Conservation (phyloP, 1,140 invertebrate species). For the Aphaenogaster ashmeadi region DNA sequence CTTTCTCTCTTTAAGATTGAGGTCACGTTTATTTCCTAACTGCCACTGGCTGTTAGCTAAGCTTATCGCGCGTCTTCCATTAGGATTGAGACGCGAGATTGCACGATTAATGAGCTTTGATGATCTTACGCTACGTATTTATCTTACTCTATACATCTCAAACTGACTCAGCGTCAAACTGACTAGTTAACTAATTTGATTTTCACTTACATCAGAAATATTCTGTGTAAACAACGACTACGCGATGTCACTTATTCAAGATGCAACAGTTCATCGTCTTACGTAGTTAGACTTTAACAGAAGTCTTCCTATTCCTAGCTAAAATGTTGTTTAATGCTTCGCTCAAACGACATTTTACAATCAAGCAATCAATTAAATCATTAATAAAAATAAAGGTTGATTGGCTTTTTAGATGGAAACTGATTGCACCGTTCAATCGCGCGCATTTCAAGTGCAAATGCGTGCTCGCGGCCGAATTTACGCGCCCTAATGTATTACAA, state of each 20-base stretch:
- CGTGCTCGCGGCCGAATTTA: conserved; percentile 12
- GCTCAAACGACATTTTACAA: neutral
- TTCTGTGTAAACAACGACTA: neutral
- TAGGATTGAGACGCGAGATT: conserved; percentile 23
- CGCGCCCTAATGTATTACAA: conserved; percentile 54
- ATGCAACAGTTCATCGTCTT: neutral
- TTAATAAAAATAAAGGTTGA: conserved; percentile 1
- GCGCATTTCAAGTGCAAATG: neutral
- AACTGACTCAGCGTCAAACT: neutral
- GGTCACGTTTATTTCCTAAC: conserved; percentile 50
- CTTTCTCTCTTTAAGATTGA: conserved; percentile 42
- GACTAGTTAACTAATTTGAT: neutral
- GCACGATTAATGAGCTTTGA: neutral
- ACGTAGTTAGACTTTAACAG: neutral
- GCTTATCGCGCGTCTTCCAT: conserved; percentile 8
- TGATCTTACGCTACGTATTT: neutral
- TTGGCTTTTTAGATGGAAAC: neutral
- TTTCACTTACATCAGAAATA: neutral
- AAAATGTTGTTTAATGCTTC: too few relatives aligned
- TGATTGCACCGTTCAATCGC: neutral
- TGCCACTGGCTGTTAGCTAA: neutral
- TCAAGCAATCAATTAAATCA: neutral
- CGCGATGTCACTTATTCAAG: neutral
- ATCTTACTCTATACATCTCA: conserved; percentile 5
- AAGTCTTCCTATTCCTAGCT: neutral